Percentiles rank a stretch among this genome's conserved stretches.
These are phyloP conservation scores for Falco concolor DNA, from an alignment of 2,797 vertebrate genomes.

Conservation along the genomic window DNA sequence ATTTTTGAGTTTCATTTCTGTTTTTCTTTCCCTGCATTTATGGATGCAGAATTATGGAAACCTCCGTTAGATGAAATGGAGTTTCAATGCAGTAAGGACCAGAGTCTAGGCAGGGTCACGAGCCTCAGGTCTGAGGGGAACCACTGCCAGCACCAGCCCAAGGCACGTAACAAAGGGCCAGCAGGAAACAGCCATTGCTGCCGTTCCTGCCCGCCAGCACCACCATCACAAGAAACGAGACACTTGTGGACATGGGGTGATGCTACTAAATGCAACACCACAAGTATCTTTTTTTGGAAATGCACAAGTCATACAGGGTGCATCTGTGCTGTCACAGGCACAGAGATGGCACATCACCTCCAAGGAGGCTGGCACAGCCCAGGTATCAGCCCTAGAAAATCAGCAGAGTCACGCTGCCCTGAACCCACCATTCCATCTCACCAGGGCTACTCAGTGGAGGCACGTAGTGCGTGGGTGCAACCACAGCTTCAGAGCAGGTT, in stretches of 20 bases:
- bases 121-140: neutral
- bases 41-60: neutral
- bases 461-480: fast-evolving
- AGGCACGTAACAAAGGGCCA: neutral
- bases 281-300: neutral
- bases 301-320: neutral
- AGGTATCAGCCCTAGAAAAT: neutral
- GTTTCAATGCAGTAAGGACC: neutral
- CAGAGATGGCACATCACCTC: neutral
- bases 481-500: neutral
- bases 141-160: neutral
- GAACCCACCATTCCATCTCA: neutral
- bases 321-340: neutral
- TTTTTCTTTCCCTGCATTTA: neutral
- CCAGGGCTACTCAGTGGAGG: neutral
- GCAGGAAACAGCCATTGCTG: neutral
- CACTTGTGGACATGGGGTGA: neutral
- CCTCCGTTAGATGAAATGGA: neutral
- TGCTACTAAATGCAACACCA: neutral
- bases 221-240: neutral
- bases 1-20: neutral
- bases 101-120: neutral
- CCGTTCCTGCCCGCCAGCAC: neutral
- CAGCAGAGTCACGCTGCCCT: neutral
- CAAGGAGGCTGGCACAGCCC: neutral